These are phyloP conservation scores for Smutsia gigantea DNA, from an alignment of 2,797 vertebrate genomes.

Conservation along the genomic window DNA sequence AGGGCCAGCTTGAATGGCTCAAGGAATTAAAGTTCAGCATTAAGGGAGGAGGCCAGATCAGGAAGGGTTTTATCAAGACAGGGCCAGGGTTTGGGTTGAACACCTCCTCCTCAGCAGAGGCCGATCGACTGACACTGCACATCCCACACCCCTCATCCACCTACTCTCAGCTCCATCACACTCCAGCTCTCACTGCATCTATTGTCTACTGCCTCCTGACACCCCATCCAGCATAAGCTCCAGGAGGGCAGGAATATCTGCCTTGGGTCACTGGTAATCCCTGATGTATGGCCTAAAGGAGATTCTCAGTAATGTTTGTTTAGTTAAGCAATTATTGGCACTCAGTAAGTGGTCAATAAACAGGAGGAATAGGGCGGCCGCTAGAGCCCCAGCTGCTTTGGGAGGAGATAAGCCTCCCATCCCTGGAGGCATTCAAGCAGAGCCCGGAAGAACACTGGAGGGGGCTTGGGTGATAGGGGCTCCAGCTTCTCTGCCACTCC, in stretches of 20 bases:
- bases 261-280: background rate
- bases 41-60: background rate
- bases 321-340: background rate
- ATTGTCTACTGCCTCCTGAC: background rate
- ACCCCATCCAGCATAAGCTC: background rate
- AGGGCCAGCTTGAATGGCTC: background rate
- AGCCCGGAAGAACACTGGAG: background rate
- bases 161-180: background rate
- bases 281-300: background rate
- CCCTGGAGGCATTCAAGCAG: conserved; percentile 8
- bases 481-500: background rate
- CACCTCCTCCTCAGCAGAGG: background rate
- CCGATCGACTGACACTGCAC: background rate
- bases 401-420: background rate
- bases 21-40: background rate
- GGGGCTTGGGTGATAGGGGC: background rate
- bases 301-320: background rate
- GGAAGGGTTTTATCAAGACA: background rate
- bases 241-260: background rate
- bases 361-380: accelerated
- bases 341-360: background rate
- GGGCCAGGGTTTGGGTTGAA: background rate
- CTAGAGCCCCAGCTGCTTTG: background rate
- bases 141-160: too few relatives aligned
- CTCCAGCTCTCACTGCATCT: background rate